Percentiles rank a stretch among this genome's conserved stretches.
phyloP scores from a whole-genome alignment of 1,140 invertebrate species.

The Zelostemma sp. region DNA sequence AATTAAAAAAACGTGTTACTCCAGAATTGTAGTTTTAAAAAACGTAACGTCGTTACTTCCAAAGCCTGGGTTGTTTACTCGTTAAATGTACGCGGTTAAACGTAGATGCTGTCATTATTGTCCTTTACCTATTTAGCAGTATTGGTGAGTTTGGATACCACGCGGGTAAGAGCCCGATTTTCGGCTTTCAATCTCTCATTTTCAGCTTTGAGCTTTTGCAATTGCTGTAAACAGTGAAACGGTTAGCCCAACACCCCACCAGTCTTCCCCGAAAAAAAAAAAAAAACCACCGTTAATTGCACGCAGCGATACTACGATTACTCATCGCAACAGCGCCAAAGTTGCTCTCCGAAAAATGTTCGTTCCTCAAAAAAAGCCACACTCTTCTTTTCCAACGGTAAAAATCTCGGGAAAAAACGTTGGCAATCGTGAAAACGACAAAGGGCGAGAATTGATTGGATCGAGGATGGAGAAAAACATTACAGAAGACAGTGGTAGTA shows the following conservation, averaged over 20 bases:
- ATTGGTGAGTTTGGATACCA: conserved; percentile 96
- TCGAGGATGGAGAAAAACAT: too few species aligned
- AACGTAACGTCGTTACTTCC: too few species aligned
- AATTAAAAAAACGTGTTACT: too few species aligned
- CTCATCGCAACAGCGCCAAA: too few species aligned
- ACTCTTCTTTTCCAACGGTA: too few species aligned
- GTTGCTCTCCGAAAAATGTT: too few species aligned
- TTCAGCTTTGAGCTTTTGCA: conserved; percentile 97
- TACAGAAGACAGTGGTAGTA: too few species aligned
- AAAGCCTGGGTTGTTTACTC: conserved; percentile 52
- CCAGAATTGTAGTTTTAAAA: too few species aligned
- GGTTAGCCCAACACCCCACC: conserved; percentile 64
- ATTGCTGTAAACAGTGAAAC: conserved; percentile 88
- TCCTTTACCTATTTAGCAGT: conserved; percentile 84
- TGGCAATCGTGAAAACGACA: too few species aligned
- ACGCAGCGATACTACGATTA: conserved; percentile 2
- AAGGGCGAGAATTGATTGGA: too few species aligned
- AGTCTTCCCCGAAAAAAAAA: conserved; percentile 24
- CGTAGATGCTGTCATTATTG: conserved; percentile 67
- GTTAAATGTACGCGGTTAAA: conserved; percentile 66
- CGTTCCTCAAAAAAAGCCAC: too few species aligned
- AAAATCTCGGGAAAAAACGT: too few species aligned
- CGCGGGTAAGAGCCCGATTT: conserved; percentile 93
- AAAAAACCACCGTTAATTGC: conserved; percentile 21
- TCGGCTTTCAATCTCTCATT: conserved; percentile 96